Evolutionary conservation across 2,888 invertebrate species (phyloP).

Genomic region (Parnassius glacialis): DNA sequence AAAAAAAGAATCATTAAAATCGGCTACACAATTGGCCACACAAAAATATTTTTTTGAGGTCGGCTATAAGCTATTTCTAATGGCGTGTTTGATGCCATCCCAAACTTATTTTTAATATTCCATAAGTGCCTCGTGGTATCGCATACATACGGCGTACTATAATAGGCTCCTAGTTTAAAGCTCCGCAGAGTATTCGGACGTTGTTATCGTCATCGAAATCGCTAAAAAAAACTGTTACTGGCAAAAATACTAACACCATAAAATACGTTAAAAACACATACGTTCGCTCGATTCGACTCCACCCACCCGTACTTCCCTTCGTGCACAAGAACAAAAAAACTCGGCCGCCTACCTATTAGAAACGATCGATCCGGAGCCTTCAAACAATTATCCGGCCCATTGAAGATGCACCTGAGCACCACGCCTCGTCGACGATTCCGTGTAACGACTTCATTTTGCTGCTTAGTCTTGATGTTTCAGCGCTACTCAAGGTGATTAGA

Average conservation of each 20-base stretch:
- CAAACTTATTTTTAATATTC: not conserved
- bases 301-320: not conserved
- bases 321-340: constrained; percentile 12
- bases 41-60: too few relatives aligned
- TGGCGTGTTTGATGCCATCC: not conserved
- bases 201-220: too few relatives aligned
- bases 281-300: not conserved
- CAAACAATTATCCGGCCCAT: constrained; percentile 25
- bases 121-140: too few relatives aligned
- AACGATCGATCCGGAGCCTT: constrained; percentile 17
- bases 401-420: constrained; percentile 18
- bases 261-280: not conserved
- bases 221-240: too few relatives aligned
- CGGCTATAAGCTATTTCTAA: too few relatives aligned
- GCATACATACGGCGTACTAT: too few relatives aligned
- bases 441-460: constrained; percentile 10
- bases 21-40: too few relatives aligned
- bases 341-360: constrained; percentile 12
- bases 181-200: too few relatives aligned
- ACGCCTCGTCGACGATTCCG: not conserved
- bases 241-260: too few relatives aligned
- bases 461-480: constrained; percentile 9
- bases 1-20: too few relatives aligned
- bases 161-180: too few relatives aligned
- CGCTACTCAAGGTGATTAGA: not conserved